Conservation (phyloP, 2,113 vertebrate genomes). For the Myocastor coypus region DNA sequence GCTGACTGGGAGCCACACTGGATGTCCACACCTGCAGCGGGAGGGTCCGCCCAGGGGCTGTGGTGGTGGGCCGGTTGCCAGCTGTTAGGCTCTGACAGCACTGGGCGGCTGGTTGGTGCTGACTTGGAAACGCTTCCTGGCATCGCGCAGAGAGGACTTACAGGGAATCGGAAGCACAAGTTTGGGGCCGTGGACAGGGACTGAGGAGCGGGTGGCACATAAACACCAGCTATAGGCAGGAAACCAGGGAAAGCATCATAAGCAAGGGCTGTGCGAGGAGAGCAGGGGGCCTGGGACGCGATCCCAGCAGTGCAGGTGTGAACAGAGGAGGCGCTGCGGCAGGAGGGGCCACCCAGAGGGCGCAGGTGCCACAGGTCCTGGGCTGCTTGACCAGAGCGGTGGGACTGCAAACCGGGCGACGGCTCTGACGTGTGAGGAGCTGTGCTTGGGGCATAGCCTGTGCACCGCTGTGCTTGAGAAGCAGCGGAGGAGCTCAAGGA, state of each 20-base stretch:
- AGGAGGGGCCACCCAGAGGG: not conserved
- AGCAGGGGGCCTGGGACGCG: not conserved
- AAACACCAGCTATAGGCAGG: not conserved
- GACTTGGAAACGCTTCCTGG: not conserved
- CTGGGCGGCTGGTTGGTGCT: too few relatives aligned
- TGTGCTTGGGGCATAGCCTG: fast-evolving
- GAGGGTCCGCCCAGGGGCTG: too few relatives aligned
- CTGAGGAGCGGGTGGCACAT: not conserved
- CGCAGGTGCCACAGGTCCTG: too few relatives aligned
- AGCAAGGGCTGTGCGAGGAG: not conserved
- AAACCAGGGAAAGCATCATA: not conserved
- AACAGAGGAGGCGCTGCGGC: not conserved
- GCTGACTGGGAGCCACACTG: fast-evolving
- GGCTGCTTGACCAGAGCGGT: not conserved
- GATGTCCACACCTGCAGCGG: not conserved
- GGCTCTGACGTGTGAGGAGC: not conserved
- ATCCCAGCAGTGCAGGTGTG: fast-evolving
- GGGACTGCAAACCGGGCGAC: not conserved
- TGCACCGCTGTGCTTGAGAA: not conserved
- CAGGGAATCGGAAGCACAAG: not conserved
- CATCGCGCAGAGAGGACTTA: not conserved
- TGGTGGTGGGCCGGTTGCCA: not conserved
- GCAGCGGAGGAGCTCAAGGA: not conserved
- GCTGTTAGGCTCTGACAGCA: not conserved
- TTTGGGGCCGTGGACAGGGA: not conserved